Conservation (phyloP, 2,113 vertebrate species). For the Willisornis vidua region DNA sequence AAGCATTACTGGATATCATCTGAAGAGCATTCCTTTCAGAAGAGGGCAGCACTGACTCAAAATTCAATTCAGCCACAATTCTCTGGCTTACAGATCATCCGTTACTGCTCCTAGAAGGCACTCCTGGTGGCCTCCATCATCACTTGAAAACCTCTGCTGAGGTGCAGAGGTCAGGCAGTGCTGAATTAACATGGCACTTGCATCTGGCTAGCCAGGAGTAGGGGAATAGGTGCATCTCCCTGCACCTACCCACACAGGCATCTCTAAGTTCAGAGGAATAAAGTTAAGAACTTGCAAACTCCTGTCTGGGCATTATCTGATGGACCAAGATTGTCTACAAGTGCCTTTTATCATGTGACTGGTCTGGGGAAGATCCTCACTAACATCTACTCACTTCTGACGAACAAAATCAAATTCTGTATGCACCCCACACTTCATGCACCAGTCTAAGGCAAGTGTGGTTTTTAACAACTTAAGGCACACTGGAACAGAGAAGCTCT, state of each 20-base stretch:
- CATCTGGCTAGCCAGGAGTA: background rate
- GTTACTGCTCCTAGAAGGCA: background rate
- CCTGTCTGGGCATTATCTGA: background rate
- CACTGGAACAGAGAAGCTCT: background rate
- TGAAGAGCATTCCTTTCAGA: background rate
- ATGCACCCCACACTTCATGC: background rate
- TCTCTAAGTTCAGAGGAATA: background rate
- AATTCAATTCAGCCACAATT: background rate
- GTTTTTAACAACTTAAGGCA: background rate
- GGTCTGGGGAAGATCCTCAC: background rate
- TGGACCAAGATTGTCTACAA: background rate
- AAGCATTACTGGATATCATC: background rate
- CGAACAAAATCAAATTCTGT: background rate
- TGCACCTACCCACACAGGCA: fast-evolving
- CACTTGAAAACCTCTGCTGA: background rate
- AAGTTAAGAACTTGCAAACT: background rate
- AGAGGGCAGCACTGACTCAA: background rate
- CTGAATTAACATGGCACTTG: background rate
- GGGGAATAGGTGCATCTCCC: background rate
- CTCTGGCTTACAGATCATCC: background rate
- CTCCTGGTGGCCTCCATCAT: background rate
- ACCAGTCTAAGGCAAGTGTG: background rate
- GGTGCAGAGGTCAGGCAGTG: background rate
- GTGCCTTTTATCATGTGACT: background rate
- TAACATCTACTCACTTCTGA: background rate